Conservation (phyloP, 2,888 invertebrate species). For the Nomada ferruginata region DNA sequence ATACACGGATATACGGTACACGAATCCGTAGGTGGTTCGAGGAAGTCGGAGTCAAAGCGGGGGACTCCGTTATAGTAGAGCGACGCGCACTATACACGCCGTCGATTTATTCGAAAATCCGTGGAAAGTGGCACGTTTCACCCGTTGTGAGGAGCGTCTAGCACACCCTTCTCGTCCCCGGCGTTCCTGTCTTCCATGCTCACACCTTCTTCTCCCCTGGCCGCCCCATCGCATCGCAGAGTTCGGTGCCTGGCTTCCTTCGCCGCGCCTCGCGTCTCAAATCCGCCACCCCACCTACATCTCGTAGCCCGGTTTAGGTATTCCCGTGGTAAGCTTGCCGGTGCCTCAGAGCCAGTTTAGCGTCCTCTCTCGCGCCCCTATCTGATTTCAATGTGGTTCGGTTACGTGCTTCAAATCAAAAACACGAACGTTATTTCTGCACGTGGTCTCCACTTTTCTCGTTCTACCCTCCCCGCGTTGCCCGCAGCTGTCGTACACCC, state of each 20-base stretch:
- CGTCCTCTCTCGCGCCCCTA: conserved; percentile 76
- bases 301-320: conserved; percentile 70
- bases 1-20: conserved; percentile 68
- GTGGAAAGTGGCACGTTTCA: conserved; percentile 72
- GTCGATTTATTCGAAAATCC: conserved; percentile 77
- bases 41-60: conserved; percentile 67
- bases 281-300: background rate
- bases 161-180: conserved; percentile 53
- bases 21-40: conserved; percentile 58
- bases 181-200: conserved; percentile 46
- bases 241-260: conserved; percentile 31
- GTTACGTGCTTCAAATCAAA: conserved; percentile 83
- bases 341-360: conserved; percentile 77
- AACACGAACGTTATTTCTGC: conserved; percentile 79
- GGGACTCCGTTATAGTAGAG: conserved; percentile 66
- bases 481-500: conserved; percentile 9
- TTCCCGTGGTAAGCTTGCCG: conserved; percentile 74
- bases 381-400: conserved; percentile 82
- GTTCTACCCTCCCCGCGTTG: conserved; percentile 25
- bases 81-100: conserved; percentile 56
- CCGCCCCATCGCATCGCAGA: background rate
- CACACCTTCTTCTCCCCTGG: conserved; percentile 32
- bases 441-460: conserved; percentile 77
- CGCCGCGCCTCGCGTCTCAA: background rate
- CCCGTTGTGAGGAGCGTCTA: conserved; percentile 65